A percentile compares a stretch with the other conserved stretches of the same genome.
These are phyloP conservation scores for Numenius phaeopus DNA, from an alignment of 2,797 vertebrate genomes.

Conservation along the genomic window DNA sequence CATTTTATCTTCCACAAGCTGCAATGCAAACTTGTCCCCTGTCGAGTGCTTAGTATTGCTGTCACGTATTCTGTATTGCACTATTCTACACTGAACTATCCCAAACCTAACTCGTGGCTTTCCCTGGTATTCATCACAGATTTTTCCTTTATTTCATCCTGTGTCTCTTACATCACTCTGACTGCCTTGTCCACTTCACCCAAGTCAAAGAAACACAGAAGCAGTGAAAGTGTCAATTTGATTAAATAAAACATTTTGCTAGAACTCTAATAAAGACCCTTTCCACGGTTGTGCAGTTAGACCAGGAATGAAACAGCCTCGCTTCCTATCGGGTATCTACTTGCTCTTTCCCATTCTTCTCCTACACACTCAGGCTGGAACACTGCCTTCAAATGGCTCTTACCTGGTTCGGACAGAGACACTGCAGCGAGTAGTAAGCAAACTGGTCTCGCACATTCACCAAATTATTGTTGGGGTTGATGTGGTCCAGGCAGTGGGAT, in stretches of 20 bases:
- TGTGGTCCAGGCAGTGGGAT: conserved; percentile 99
- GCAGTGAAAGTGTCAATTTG: background rate
- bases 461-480: conserved; percentile 98
- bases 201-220: background rate
- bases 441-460: conserved; percentile 99
- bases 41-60: fast-evolving
- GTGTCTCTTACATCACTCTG: background rate
- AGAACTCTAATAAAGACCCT: background rate
- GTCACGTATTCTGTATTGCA: background rate
- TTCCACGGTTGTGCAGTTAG: background rate
- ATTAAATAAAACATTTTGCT: background rate
- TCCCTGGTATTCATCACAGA: background rate
- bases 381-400: conserved; percentile 36
- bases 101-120: background rate
- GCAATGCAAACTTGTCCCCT: background rate
- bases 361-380: background rate
- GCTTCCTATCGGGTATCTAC: background rate
- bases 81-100: fast-evolving
- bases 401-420: conserved; percentile 99
- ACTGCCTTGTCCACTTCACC: background rate
- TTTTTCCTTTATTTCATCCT: background rate
- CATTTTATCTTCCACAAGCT: background rate
- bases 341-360: background rate
- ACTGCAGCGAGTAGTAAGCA: conserved; percentile 97
- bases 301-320: background rate